phyloP scores from a whole-genome alignment of 2,797 vertebrate species.

The Neoniphon sammara region DNA sequence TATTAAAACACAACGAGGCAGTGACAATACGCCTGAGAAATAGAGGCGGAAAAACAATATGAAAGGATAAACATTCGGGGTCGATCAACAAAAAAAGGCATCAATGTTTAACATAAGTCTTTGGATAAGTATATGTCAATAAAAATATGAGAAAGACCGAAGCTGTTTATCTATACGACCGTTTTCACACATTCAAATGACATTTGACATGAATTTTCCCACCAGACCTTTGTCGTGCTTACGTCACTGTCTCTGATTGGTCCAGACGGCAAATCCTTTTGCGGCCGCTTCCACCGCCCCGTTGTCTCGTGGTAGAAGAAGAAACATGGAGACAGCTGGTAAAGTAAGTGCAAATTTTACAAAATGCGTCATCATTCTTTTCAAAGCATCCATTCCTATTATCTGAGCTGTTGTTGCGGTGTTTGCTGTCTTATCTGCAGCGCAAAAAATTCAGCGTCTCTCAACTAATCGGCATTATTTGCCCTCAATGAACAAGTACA shows the following conservation, averaged over 20 bases:
- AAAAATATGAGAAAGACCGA: too few relatives aligned
- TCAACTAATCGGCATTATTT: background rate
- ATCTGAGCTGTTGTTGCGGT: accelerated
- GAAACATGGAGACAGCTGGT: constrained; percentile 80
- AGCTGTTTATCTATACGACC: too few relatives aligned
- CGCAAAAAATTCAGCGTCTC: accelerated
- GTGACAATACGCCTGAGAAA: too few relatives aligned
- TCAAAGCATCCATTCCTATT: accelerated
- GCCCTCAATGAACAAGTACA: constrained; percentile 22
- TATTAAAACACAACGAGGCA: too few relatives aligned
- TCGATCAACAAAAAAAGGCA: too few relatives aligned
- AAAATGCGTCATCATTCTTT: background rate
- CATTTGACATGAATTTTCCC: too few relatives aligned
- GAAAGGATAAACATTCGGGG: too few relatives aligned
- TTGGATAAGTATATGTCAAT: too few relatives aligned
- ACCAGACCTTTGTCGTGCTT: too few relatives aligned
- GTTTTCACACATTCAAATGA: too few relatives aligned
- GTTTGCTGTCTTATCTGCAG: accelerated
- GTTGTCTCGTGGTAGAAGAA: background rate
- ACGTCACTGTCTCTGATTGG: constrained; percentile 65
- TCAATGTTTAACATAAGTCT: too few relatives aligned
- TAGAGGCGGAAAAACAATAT: too few relatives aligned
- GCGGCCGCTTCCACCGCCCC: constrained; percentile 18
- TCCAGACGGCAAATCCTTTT: constrained; percentile 3
- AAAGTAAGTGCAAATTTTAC: constrained; percentile 71